A percentile compares a stretch with the other conserved stretches of the same genome.
Conservation (phyloP, 2,113 vertebrate genomes). For the Hipposideros armiger region DNA sequence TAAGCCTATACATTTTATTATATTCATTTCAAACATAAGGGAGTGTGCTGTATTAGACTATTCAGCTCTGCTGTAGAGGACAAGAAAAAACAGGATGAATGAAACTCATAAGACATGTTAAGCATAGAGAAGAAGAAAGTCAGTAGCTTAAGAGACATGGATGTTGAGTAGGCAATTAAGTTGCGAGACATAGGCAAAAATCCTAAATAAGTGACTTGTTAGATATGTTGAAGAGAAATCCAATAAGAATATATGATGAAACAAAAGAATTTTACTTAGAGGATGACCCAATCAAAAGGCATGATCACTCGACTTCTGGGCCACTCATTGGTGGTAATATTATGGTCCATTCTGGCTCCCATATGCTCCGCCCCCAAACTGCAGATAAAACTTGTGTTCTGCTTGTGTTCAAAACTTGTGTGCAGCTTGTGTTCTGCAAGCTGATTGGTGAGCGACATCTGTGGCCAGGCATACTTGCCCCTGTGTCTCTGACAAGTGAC, state of each 20-base stretch:
- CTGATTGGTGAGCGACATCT: neutral
- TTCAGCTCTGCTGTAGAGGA: neutral
- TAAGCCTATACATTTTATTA: neutral
- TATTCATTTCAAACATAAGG: neutral
- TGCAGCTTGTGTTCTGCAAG: neutral
- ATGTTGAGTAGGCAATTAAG: neutral
- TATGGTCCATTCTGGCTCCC: neutral
- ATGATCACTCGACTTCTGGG: neutral
- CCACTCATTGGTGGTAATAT: neutral
- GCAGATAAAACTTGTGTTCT: neutral
- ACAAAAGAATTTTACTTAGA: conserved; percentile 19
- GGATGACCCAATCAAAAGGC: neutral
- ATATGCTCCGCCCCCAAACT: neutral
- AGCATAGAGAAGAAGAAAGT: neutral
- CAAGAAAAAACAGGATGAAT: neutral
- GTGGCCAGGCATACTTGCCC: neutral
- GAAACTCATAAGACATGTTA: neutral
- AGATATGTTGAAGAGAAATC: neutral
- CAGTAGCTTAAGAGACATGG: neutral
- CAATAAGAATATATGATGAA: neutral
- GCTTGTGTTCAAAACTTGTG: too few relatives aligned
- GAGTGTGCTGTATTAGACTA: neutral
- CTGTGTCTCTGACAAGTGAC: neutral
- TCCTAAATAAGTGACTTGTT: neutral
- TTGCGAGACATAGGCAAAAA: neutral